phyloP scores from a whole-genome alignment of 1,140 invertebrate species.

The Zaprionus taronus region DNA sequence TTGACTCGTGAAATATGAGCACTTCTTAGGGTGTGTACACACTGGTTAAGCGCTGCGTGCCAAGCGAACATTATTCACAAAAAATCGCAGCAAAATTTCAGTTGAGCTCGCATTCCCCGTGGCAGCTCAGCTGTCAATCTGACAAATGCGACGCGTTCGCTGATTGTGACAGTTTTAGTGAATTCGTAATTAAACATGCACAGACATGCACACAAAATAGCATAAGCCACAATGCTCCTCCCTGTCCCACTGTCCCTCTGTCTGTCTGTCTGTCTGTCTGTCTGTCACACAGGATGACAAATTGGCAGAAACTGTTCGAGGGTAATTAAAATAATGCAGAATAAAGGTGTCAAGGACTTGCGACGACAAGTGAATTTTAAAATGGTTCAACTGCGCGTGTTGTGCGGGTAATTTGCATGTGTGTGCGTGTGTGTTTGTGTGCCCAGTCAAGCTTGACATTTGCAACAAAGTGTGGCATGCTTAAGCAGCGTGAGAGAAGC shows the following conservation, averaged over 20 bases:
- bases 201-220: constrained; percentile 76
- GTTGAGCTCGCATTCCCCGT: constrained; percentile 52
- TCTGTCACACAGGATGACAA: constrained; percentile 68
- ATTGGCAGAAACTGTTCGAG: constrained; percentile 37
- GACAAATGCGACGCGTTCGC: constrained; percentile 72
- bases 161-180: constrained; percentile 81
- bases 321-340: constrained; percentile 75
- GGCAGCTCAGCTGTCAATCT: constrained; percentile 71
- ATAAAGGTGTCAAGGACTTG: constrained; percentile 76
- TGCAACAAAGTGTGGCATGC: constrained; percentile 30
- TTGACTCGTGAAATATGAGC: constrained; percentile 80
- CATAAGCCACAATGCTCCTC: constrained; percentile 50
- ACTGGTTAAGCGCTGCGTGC: constrained; percentile 59
- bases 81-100: constrained; percentile 41
- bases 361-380: constrained; percentile 71
- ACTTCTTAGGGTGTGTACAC: constrained; percentile 70
- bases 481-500: neutral
- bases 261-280: constrained; percentile 6
- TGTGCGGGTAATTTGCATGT: neutral
- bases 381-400: constrained; percentile 46
- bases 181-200: constrained; percentile 79
- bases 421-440: neutral
- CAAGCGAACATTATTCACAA: constrained; percentile 71
- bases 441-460: neutral
- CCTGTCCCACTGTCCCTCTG: constrained; percentile 6